Conservation (phyloP, 2,888 invertebrate genomes). For the Steinernema scapterisci region DNA sequence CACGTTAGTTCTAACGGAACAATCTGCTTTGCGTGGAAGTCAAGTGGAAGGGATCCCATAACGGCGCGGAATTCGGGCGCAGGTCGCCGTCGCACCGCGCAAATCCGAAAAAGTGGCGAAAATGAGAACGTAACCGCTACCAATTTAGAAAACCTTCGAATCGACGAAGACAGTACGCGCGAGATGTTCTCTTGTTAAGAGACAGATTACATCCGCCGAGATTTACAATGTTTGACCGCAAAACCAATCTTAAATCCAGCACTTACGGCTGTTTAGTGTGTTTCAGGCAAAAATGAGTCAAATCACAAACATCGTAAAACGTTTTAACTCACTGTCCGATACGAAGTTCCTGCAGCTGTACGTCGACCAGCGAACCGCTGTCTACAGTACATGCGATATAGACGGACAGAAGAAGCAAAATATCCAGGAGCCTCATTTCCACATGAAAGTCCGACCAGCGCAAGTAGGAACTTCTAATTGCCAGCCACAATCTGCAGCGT, state of each 20-base stretch:
- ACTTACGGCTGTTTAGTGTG: neutral
- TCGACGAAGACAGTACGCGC: neutral
- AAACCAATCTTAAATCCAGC: constrained; percentile 22
- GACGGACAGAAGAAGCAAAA: neutral
- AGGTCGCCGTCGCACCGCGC: constrained; percentile 15
- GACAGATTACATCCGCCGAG: constrained; percentile 32
- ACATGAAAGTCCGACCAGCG: neutral
- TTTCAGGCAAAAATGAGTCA: constrained; percentile 21
- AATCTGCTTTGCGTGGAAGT: constrained; percentile 16
- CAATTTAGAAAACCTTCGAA: neutral
- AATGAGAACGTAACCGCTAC: constrained; percentile 4
- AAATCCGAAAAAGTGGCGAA: constrained; percentile 15
- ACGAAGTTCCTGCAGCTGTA: constrained; percentile 55
- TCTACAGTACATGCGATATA: constrained; percentile 22
- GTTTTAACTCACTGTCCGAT: constrained; percentile 55
- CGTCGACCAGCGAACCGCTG: constrained; percentile 47
- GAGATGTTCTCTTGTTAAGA: neutral
- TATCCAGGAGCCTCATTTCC: constrained; percentile 15
- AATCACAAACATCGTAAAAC: constrained; percentile 4
- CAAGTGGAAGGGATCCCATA: constrained; percentile 28
- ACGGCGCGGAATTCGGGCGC: constrained; percentile 29
- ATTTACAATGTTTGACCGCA: constrained; percentile 29
- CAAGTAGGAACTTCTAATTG: neutral
- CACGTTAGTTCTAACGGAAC: constrained; percentile 28
- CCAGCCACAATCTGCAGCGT: neutral